phyloP scores from a whole-genome alignment of 2,888 invertebrate genomes.

The Ophion ellenae region DNA sequence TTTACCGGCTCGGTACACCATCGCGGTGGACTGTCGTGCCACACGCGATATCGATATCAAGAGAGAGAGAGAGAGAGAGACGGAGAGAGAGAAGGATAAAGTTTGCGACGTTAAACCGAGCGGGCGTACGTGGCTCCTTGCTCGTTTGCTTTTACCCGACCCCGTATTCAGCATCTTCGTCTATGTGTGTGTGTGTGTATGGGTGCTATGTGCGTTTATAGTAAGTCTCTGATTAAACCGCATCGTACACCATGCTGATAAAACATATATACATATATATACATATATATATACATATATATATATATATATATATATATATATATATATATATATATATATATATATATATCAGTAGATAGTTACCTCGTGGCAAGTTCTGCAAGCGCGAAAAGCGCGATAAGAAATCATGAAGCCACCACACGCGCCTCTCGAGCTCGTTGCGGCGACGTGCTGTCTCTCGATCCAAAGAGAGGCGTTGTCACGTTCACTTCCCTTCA shows the following conservation, averaged over 20 bases:
- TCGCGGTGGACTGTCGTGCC: neutral
- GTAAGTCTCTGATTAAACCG: conserved; percentile 28
- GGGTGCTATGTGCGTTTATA: neutral
- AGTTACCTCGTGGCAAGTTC: neutral
- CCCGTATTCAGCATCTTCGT: conserved; percentile 23
- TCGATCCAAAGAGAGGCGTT: conserved; percentile 19
- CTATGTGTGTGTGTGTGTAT: neutral
- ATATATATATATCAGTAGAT: neutral
- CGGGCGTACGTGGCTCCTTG: conserved; percentile 23
- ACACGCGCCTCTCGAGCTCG: conserved; percentile 30
- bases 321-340: neutral
- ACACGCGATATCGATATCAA: conserved; percentile 26
- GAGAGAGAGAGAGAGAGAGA: neutral
- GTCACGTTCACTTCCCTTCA: conserved; percentile 23
- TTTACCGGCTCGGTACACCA: too few relatives aligned
- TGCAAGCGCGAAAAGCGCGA: conserved; percentile 45
- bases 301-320: too few relatives aligned
- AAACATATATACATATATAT: neutral
- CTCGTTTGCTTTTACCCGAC: conserved; percentile 35
- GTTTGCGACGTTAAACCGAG: conserved; percentile 34
- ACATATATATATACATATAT: neutral
- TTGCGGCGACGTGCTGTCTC: conserved; percentile 71
- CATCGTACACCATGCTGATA: neutral
- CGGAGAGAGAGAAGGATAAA: conserved; percentile 1
- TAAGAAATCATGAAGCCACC: conserved; percentile 51